Evolutionary conservation across 2,797 vertebrate genomes (phyloP).

Genomic region (Diplodus puntazzo): DNA sequence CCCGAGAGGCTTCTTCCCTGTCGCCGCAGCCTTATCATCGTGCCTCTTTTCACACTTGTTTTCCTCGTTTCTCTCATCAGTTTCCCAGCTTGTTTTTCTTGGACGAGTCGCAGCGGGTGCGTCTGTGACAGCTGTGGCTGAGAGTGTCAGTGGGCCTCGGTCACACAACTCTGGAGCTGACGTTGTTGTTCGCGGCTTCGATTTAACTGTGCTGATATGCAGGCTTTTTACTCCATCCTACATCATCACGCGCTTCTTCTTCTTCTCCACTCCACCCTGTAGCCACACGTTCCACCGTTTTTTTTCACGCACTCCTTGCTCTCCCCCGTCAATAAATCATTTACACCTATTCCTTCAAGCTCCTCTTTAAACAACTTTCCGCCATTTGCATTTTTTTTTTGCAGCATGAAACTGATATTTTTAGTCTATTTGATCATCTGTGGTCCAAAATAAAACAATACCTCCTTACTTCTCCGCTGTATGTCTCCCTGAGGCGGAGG

Average conservation of each 20-base stretch:
- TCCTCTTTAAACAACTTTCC: not conserved
- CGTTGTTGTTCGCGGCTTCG: not conserved
- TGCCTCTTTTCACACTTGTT: slow-evolving; percentile 27
- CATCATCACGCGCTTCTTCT: slow-evolving; percentile 10
- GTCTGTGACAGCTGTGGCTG: slow-evolving; percentile 7
- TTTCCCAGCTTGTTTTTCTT: not conserved
- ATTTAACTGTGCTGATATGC: slow-evolving; percentile 1
- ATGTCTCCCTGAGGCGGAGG: slow-evolving; percentile 1
- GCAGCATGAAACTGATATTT: not conserved
- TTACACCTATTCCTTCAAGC: not conserved
- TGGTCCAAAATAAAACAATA: slow-evolving; percentile 1
- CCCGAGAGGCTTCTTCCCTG: slow-evolving; percentile 36
- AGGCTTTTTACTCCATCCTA: slow-evolving; percentile 8
- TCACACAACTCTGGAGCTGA: not conserved
- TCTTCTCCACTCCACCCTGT: slow-evolving; percentile 9
- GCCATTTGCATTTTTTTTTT: slow-evolving; percentile 13
- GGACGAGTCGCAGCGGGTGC: slow-evolving; percentile 3
- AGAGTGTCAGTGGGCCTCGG: not conserved
- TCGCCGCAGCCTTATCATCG: slow-evolving; percentile 35
- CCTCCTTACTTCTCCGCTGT: not conserved
- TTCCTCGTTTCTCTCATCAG: slow-evolving; percentile 17
- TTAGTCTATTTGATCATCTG: not conserved
- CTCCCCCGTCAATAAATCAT: slow-evolving; percentile 29
- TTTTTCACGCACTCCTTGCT: slow-evolving; percentile 10
- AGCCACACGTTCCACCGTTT: slow-evolving; percentile 23